Percentiles rank a stretch among this genome's conserved stretches.
These are phyloP conservation scores for Coptodon bakossiorum DNA, from an alignment of 2,113 vertebrate genomes.

Conservation along the genomic window DNA sequence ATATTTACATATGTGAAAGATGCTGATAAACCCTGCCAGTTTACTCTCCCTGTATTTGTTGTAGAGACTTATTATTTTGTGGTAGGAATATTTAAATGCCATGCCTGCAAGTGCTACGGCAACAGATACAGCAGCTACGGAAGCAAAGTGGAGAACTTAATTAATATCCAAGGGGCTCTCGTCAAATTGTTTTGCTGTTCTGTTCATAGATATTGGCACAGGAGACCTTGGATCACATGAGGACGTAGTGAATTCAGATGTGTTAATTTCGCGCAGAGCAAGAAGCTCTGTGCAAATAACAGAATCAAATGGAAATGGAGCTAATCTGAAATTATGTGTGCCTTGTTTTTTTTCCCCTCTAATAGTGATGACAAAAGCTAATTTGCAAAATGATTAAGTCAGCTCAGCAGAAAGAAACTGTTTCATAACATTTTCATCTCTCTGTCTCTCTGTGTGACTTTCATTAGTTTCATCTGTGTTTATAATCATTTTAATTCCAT, in stretches of 20 bases:
- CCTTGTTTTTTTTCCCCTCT: neutral
- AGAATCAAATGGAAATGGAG: neutral
- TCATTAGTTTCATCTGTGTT: neutral
- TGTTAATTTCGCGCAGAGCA: neutral
- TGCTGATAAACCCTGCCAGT: neutral
- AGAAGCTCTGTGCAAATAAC: neutral
- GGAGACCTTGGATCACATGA: conserved; percentile 6
- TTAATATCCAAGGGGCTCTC: conserved; percentile 48
- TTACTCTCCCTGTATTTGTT: neutral
- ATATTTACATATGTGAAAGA: neutral
- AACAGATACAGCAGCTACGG: neutral
- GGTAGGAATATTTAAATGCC: conserved; percentile 30
- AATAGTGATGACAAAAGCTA: neutral
- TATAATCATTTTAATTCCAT: neutral
- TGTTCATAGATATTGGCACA: neutral
- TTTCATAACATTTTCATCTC: neutral
- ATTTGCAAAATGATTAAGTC: conserved; percentile 3
- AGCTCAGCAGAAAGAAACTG: neutral
- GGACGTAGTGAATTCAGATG: neutral
- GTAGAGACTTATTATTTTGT: conserved; percentile 20
- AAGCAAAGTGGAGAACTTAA: conserved; percentile 26
- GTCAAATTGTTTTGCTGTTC: conserved; percentile 24
- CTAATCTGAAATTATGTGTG: neutral
- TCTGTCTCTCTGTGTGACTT: neutral
- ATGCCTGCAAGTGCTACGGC: conserved; percentile 23